These are phyloP conservation scores for Sylvia atricapilla DNA, from an alignment of 2,113 vertebrate species.

Conservation along the genomic window DNA sequence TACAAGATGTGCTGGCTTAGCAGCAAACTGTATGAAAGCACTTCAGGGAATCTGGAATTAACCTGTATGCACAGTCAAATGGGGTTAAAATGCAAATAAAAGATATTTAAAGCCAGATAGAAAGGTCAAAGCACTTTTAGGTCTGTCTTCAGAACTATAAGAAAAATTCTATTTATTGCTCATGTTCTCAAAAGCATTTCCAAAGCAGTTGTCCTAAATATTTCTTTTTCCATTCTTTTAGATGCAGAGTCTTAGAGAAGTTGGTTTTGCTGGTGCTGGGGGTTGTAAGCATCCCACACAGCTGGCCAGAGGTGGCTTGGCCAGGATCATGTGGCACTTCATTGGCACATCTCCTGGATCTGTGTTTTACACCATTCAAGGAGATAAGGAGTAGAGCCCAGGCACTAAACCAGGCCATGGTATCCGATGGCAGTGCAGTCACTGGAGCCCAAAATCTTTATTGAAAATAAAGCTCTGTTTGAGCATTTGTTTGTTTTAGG, in stretches of 20 bases:
- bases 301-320: background rate
- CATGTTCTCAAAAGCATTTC: background rate
- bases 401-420: background rate
- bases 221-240: background rate
- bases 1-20: background rate
- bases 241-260: background rate
- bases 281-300: background rate
- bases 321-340: background rate
- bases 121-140: background rate
- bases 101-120: background rate
- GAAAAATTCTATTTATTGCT: background rate
- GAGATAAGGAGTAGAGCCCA: background rate
- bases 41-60: background rate
- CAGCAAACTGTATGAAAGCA: background rate
- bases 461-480: background rate
- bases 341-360: background rate
- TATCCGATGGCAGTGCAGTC: background rate
- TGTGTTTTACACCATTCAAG: background rate
- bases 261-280: background rate
- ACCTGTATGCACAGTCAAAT: background rate
- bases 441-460: background rate
- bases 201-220: background rate
- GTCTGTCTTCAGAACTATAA: background rate
- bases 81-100: slow-evolving; percentile 9
- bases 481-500: background rate